These are phyloP conservation scores for Euplagia quadripunctaria DNA, from an alignment of 2,888 invertebrate genomes.

Conservation along the genomic window DNA sequence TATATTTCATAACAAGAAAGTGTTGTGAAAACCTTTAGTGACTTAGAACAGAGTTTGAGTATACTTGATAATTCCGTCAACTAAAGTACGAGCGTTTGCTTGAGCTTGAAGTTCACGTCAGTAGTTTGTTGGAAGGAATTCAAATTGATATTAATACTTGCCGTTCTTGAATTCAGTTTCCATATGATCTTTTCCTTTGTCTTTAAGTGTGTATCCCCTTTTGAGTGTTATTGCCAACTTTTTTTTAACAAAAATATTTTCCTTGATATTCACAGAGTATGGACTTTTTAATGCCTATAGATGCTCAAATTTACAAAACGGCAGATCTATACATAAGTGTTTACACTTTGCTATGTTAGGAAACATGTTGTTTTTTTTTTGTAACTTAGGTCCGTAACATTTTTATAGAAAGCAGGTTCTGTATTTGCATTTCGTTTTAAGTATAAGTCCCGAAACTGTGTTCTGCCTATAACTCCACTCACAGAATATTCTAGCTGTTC, in stretches of 20 bases:
- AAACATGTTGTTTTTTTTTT: no score
- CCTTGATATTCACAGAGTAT: background rate
- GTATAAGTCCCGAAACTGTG: constrained; percentile 6
- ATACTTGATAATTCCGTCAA: background rate
- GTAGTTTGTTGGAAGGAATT: background rate
- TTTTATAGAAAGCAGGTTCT: background rate
- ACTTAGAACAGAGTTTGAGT: background rate
- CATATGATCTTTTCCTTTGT: background rate
- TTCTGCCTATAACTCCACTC: constrained; percentile 23
- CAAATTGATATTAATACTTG: background rate
- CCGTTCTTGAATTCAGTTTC: background rate
- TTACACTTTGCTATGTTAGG: background rate
- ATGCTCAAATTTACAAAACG: background rate
- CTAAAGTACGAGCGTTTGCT: background rate
- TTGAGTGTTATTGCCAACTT: no score
- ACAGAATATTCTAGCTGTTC: constrained; percentile 44
- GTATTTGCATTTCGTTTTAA: background rate
- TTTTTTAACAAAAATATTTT: no score
- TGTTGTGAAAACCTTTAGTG: no score
- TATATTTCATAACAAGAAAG: no score
- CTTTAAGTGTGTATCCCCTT: background rate
- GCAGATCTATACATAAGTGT: background rate
- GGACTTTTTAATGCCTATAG: background rate
- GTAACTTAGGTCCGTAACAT: background rate
- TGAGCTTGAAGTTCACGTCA: background rate